Conservation (phyloP, 2,888 invertebrate genomes). For the Polymixis flavicincta region DNA sequence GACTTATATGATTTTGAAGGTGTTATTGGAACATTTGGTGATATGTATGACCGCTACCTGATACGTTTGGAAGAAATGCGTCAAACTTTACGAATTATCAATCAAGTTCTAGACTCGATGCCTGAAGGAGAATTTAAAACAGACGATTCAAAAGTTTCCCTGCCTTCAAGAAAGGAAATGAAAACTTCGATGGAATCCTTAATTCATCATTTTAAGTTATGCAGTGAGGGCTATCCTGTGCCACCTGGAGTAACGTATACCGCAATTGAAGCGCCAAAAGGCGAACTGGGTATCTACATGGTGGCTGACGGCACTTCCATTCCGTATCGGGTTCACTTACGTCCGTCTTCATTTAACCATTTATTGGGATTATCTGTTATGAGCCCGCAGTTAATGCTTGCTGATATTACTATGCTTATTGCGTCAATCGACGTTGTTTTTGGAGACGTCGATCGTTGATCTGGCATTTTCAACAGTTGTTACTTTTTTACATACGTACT, state of each 20-base stretch:
- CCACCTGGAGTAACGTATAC: constrained; percentile 96
- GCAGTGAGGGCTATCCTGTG: constrained; percentile 95
- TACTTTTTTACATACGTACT: neutral
- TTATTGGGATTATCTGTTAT: constrained; percentile 92
- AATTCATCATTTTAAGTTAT: constrained; percentile 97
- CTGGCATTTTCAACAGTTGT: neutral
- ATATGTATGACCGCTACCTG: constrained; percentile 95
- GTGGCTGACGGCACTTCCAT: constrained; percentile 95
- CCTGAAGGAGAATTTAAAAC: constrained; percentile 94
- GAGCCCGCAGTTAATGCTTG: constrained; percentile 92
- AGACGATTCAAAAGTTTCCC: constrained; percentile 95
- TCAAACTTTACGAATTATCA: constrained; percentile 94
- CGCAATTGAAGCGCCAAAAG: constrained; percentile 95
- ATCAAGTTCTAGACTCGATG: constrained; percentile 96
- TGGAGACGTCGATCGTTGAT: constrained; percentile 91
- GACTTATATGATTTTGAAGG: constrained; percentile 96
- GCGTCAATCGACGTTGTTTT: constrained; percentile 92
- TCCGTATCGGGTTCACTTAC: constrained; percentile 93
- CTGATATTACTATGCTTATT: constrained; percentile 95
- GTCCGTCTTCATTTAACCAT: constrained; percentile 91
- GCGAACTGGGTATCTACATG: constrained; percentile 96
- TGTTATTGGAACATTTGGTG: constrained; percentile 95
- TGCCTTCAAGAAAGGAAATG: constrained; percentile 95
- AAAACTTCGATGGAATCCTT: constrained; percentile 96
- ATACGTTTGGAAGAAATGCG: constrained; percentile 93